phyloP scores from a whole-genome alignment of 2,888 invertebrate genomes.

The Notocelia uddmanniana region DNA sequence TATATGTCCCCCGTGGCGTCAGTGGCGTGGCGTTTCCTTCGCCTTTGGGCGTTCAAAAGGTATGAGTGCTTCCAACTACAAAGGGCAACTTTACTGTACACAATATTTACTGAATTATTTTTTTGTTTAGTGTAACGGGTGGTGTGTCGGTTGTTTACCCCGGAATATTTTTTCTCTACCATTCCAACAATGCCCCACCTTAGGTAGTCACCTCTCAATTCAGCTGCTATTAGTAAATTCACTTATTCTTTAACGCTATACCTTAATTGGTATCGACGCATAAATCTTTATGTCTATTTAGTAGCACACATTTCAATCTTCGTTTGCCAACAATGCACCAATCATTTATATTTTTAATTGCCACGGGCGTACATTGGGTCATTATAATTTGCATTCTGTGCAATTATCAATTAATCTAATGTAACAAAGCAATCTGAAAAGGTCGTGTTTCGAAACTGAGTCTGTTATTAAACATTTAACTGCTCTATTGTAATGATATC shows the following conservation, averaged over 20 bases:
- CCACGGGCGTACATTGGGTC: slow-evolving; percentile 36
- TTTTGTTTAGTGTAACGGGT: no score
- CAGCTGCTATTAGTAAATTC: background rate
- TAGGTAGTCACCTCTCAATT: background rate
- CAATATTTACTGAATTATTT: no score
- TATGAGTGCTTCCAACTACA: no score
- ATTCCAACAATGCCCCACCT: background rate
- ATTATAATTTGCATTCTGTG: slow-evolving; percentile 53
- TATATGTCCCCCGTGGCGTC: no score
- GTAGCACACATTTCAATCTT: slow-evolving; percentile 35
- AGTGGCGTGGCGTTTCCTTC: no score
- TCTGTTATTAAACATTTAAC: slow-evolving; percentile 48
- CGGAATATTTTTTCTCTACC: no score
- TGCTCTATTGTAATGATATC: slow-evolving; percentile 39
- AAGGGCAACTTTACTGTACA: no score
- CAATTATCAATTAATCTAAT: slow-evolving; percentile 61
- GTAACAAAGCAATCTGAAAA: slow-evolving; percentile 55
- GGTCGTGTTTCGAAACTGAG: slow-evolving; percentile 55
- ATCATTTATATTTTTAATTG: slow-evolving; percentile 43
- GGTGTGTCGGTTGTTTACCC: no score
- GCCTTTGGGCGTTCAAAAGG: no score
- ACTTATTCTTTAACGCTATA: slow-evolving; percentile 9
- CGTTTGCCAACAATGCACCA: slow-evolving; percentile 40
- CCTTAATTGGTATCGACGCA: slow-evolving; percentile 16
- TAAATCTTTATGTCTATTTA: slow-evolving; percentile 34